Base-by-base conservation (phyloP, 2,888 invertebrate species). In the Amphipoea oculea region DNA sequence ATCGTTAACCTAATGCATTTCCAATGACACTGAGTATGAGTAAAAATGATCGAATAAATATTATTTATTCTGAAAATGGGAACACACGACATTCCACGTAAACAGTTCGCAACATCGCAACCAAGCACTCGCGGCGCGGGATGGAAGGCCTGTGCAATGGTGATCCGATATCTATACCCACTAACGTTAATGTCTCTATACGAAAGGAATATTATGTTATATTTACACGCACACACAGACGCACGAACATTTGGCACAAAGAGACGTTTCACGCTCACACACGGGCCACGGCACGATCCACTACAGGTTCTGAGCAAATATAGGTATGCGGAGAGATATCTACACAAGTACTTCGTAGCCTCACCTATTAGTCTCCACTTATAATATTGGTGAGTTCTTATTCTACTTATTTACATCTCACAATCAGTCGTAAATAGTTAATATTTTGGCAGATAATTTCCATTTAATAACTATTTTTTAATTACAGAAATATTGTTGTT, bases 241-340 rank as follows among this genome's bases (percentile, higher is more conserved):
- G 92, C 91, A 94, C 93, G 92, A 93, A 94, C 95, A 94, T 96
- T 97, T 96, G 96, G 97, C 97, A 96, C 96, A 95, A 93, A 93
- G 93, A 95, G 94, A 95, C 95, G 95, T 95, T 93, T 92, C 89
- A 95, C 96, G 96, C 95, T 92, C 93, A 93, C 93, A 93, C 92
- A 90, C 92, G 92, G 93, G 92, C 94, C 92, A 92, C 92, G 89
- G 91, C 83, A 91, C 92, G 89, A 89, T 92, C 91, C 88, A 94
- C 96, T 95, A 96, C 94, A 91, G 92, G 91, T 93, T 95, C 96
- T 96, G 97, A 97, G 97, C 96, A 97, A 97, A 95, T 96, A 95
- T 96, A 96, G 97, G 96, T 96, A 97, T 96, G 96, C 96, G 94
- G 92, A 94, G 92, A 91, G 86, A 90, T 92, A 96, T 96, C 96